Conservation (phyloP, 2,113 vertebrate species). For the Pelvicachromis taeniatus region DNA sequence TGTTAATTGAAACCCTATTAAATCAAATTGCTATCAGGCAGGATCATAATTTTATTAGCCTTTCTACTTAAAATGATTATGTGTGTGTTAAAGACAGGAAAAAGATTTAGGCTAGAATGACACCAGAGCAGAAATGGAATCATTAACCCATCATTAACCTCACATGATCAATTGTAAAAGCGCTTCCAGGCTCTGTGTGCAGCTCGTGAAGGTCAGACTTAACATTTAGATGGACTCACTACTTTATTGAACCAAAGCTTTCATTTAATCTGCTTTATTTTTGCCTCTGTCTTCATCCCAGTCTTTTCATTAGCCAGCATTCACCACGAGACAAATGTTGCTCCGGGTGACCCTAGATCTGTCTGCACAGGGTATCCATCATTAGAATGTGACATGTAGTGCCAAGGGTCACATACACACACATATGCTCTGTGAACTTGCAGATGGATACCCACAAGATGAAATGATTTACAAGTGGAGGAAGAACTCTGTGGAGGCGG, state of each 20-base stretch:
- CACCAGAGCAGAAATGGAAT: background rate
- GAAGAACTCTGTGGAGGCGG: conserved; percentile 90
- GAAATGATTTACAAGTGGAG: conserved; percentile 98
- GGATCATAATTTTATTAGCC: conserved; percentile 39
- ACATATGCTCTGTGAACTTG: conserved; percentile 62
- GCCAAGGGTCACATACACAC: conserved; percentile 22
- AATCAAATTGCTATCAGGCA: conserved; percentile 24
- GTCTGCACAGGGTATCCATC: conserved; percentile 44
- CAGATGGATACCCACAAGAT: conserved; percentile 94
- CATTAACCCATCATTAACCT: conserved; percentile 37
- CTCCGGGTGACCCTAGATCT: conserved; percentile 31
- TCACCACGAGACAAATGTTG: conserved; percentile 41
- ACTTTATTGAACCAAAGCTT: conserved; percentile 46
- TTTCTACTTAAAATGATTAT: conserved; percentile 16
- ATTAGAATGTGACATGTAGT: conserved; percentile 24
- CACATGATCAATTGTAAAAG: conserved; percentile 16
- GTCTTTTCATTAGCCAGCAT: conserved; percentile 62
- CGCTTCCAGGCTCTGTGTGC: background rate
- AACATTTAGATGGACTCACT: conserved; percentile 46
- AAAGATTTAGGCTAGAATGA: background rate
- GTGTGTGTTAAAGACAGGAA: background rate
- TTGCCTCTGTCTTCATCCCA: conserved; percentile 45
- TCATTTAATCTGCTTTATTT: conserved; percentile 51
- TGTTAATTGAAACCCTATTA: conserved; percentile 51
- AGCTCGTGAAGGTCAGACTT: conserved; percentile 43